Percentiles rank a stretch among this genome's conserved stretches.
phyloP scores from a whole-genome alignment of 2,113 vertebrate genomes.

The Stegastes partitus region DNA sequence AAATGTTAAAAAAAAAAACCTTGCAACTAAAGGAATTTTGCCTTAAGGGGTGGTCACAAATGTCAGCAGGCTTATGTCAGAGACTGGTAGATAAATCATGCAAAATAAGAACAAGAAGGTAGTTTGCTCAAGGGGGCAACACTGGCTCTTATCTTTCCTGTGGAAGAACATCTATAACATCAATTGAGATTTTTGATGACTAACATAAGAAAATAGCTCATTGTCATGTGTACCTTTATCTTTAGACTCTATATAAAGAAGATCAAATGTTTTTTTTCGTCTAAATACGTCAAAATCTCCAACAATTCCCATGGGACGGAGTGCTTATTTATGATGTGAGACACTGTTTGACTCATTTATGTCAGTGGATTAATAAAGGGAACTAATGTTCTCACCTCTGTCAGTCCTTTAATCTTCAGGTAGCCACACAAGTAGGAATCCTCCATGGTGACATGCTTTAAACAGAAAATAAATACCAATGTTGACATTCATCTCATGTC shows the following conservation, averaged over 20 bases:
- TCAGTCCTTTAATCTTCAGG: conserved; percentile 99
- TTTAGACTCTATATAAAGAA: not conserved
- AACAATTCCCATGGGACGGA: not conserved
- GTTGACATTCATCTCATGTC: not conserved
- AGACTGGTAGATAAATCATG: not conserved
- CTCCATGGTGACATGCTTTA: conserved; percentile 98
- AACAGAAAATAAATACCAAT: conserved; percentile 24
- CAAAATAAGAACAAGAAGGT: not conserved
- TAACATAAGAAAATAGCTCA: too few relatives aligned
- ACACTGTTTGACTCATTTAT: conserved; percentile 11
- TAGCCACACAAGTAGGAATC: conserved; percentile 99
- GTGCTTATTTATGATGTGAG: not conserved
- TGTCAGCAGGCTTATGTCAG: not conserved
- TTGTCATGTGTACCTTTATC: not conserved
- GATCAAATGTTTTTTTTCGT: not conserved
- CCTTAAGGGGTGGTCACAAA: not conserved
- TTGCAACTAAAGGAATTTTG: not conserved
- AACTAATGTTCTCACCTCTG: conserved; percentile 89
- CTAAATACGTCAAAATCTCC: too few relatives aligned
- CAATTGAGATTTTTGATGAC: too few relatives aligned
- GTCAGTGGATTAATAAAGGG: not conserved
- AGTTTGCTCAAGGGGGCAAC: not conserved
- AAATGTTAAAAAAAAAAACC: too few relatives aligned
- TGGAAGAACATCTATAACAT: too few relatives aligned
- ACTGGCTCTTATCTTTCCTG: not conserved